phyloP scores from a whole-genome alignment of 2,797 vertebrate species.

The Valencia hispanica region DNA sequence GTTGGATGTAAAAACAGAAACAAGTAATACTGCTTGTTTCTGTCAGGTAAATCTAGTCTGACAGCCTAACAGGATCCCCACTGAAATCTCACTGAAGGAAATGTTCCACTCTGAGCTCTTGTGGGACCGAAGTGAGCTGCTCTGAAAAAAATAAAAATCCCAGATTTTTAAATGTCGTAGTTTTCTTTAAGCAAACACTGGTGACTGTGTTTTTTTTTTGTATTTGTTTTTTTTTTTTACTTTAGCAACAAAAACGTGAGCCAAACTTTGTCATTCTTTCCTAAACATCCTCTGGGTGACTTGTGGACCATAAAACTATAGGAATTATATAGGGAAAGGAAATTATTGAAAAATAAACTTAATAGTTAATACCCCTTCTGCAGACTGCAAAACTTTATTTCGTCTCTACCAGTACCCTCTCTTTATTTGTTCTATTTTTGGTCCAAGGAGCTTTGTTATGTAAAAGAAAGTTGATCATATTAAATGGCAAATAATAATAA shows the following conservation, averaged over 20 bases:
- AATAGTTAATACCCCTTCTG: neutral
- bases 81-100: neutral
- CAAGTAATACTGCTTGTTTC: neutral
- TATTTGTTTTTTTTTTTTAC: no score
- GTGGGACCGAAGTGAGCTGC: neutral
- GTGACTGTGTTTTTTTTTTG: neutral
- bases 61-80: neutral
- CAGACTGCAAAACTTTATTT: neutral
- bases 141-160: neutral
- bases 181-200: neutral
- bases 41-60: neutral
- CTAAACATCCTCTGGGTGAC: neutral
- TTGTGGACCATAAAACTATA: neutral
- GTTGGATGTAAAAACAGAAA: neutral
- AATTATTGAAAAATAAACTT: neutral
- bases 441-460: neutral
- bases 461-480: neutral
- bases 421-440: neutral
- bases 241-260: neutral
- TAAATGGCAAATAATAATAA: neutral
- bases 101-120: conserved; percentile 4
- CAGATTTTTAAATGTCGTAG: neutral
- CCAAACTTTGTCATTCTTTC: neutral
- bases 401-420: neutral
- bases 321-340: neutral